A percentile compares a stretch with the other conserved stretches of the same genome.
Evolutionary conservation across 1,140 invertebrate genomes (phyloP).

Genomic region (Dinothrombium tinctorium): DNA sequence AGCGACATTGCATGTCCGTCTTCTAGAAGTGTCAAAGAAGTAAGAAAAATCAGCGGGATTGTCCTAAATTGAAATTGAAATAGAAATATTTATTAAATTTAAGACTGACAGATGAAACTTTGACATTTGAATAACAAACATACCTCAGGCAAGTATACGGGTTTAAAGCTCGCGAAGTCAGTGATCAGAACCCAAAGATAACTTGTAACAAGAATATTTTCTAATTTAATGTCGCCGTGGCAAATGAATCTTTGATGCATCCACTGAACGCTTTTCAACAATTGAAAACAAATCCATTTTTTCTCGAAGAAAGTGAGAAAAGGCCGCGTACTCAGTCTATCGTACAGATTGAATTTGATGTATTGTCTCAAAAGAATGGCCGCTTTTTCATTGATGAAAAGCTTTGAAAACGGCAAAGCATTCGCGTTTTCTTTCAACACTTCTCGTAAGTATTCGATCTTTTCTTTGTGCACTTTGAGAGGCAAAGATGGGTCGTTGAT

Average conservation of each 20-base stretch:
- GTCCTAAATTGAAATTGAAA: constrained; percentile 29
- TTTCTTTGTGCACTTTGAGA: constrained; percentile 36
- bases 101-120: background rate
- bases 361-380: constrained; percentile 80
- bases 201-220: constrained; percentile 91
- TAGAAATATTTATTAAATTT: background rate
- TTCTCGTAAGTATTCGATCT: constrained; percentile 9
- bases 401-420: constrained; percentile 17
- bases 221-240: constrained; percentile 94
- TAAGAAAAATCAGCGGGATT: constrained; percentile 98
- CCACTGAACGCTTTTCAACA: constrained; percentile 47
- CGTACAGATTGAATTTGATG: constrained; percentile 88
- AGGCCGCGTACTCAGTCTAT: constrained; percentile 86
- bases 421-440: constrained; percentile 6
- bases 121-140: constrained; percentile 1
- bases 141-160: constrained; percentile 73
- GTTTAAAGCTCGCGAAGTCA: constrained; percentile 97
- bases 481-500: constrained; percentile 82
- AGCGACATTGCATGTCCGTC: constrained; percentile 82
- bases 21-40: constrained; percentile 91
- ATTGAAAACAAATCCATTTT: constrained; percentile 96
- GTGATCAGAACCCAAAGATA: constrained; percentile 90
- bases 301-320: constrained; percentile 85
- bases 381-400: constrained; percentile 49
- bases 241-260: constrained; percentile 28